Evolutionary conservation across 2,113 vertebrate species (phyloP), one percentile per base, ranked within the genome.

Genomic region (Brachypteracias leptosomus): DNA sequence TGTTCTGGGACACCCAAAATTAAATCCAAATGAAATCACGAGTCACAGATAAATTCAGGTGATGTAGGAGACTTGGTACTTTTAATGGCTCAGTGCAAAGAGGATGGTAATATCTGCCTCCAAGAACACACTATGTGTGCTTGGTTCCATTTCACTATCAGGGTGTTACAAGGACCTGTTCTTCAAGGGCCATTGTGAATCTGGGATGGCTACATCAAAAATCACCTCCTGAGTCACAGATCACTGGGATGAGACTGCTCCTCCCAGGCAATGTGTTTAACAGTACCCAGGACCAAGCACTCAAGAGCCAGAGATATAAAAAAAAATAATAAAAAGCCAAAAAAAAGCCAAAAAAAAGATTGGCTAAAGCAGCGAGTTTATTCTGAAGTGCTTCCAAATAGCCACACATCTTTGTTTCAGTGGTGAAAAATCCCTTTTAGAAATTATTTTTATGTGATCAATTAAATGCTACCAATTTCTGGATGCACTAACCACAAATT

Each of bases 401-500:
- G 83, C 70, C 86, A 55, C 83, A 36, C 57, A 87, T 95, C 90
- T 75, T 95, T 93, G 76, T 74, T 86, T 86, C 51, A 31, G 79
- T 72, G 93, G 72, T 72, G 90, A 95, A 95, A n/a, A 95, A 95
- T 76, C 42, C 71, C 89, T 29, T 83, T 89, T 36, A 54, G 88
- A 96, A 95, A 92, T 94, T 1, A 95, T 96, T 96, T n/a, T 95
- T 58, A 93, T 94, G 90, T n/a, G 57, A 95, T 93, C 90, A 93
- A 90, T 97, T 93, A 89, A 96, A 92, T 16, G 73, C 90, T 94
- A 96, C 93, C 92, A 89, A 84, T 89, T 94, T 96, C 94, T 97
- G 95, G 95, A 94, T 38, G 70, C 83, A 54, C 80, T 81, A 96
- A 97, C 92, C 92, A 94, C 96, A 96, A 92, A 96, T 96, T 95